Evolutionary conservation across 2,113 vertebrate genomes (phyloP).

Genomic region (Petrocephalus zakoni): DNA sequence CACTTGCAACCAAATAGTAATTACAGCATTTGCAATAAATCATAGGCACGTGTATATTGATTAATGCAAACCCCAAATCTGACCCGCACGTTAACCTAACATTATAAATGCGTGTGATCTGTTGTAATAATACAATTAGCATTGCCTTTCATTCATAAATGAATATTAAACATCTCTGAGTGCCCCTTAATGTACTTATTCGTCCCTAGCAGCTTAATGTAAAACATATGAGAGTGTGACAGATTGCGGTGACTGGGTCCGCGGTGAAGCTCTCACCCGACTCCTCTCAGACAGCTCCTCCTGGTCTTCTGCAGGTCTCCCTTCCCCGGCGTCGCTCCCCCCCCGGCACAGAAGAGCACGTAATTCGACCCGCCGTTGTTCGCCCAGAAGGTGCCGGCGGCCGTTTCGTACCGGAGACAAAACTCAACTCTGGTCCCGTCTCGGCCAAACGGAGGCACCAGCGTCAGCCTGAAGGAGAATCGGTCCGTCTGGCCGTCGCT

Average conservation of each 20-base stretch:
- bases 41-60: background rate
- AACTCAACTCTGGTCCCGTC: conserved; percentile 78
- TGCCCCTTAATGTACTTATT: conserved; percentile 1
- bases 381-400: conserved; percentile 80
- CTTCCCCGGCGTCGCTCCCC: conserved; percentile 53
- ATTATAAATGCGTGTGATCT: conserved; percentile 7
- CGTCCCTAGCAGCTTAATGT: background rate
- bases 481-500: conserved; percentile 81
- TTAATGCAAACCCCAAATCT: background rate
- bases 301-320: conserved; percentile 61
- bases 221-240: background rate
- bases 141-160: background rate
- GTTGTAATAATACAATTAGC: background rate
- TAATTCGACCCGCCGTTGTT: conserved; percentile 86
- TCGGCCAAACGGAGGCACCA: conserved; percentile 72
- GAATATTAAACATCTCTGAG: conserved; percentile 14
- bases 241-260: conserved; percentile 18
- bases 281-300: conserved; percentile 83
- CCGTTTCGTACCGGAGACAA: conserved; percentile 86
- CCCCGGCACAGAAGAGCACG: conserved; percentile 76
- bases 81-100: background rate
- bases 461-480: conserved; percentile 77
- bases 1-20: background rate
- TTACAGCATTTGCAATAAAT: conserved; percentile 3
- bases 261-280: conserved; percentile 66